A percentile compares a stretch with the other conserved stretches of the same genome.
Evolutionary conservation across 2,113 vertebrate species (phyloP).

Genomic region (Oxygymnocypris stewartii): DNA sequence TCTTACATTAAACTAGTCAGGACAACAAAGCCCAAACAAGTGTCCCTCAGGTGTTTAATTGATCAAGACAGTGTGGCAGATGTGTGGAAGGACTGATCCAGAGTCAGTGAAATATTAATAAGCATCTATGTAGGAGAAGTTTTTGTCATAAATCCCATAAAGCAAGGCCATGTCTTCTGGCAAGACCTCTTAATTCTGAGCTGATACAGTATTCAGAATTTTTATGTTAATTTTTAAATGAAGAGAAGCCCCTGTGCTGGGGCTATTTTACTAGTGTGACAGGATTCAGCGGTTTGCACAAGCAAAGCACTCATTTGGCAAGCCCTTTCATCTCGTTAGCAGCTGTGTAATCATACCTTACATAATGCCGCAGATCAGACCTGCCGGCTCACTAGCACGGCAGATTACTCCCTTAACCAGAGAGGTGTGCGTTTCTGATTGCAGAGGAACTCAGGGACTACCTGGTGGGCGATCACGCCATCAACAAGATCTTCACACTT

Average conservation of each 20-base stretch:
- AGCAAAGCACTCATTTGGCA: slow-evolving; percentile 24
- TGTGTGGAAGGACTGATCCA: slow-evolving; percentile 60
- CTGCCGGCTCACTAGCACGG: slow-evolving; percentile 12
- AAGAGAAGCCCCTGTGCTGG: slow-evolving; percentile 30
- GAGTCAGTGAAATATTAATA: slow-evolving; percentile 66
- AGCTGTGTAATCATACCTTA: slow-evolving; percentile 46
- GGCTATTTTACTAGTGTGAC: slow-evolving; percentile 59
- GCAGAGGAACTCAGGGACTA: slow-evolving; percentile 93
- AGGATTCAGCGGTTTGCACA: slow-evolving; percentile 49
- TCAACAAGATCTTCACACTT: slow-evolving; percentile 94
- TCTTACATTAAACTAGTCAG: neutral
- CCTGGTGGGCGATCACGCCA: slow-evolving; percentile 86
- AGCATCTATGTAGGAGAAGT: slow-evolving; percentile 57
- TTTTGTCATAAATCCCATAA: slow-evolving; percentile 64
- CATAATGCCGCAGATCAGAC: slow-evolving; percentile 46
- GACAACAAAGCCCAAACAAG: slow-evolving; percentile 25
- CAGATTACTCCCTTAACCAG: slow-evolving; percentile 35
- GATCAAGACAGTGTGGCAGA: slow-evolving; percentile 67
- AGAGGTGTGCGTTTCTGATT: slow-evolving; percentile 50
- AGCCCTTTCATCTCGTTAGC: slow-evolving; percentile 58
- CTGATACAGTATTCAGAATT: slow-evolving; percentile 67
- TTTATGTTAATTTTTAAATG: slow-evolving; percentile 67
- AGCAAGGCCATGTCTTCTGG: slow-evolving; percentile 64
- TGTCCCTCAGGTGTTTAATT: slow-evolving; percentile 59
- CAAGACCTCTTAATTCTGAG: slow-evolving; percentile 58